phyloP scores from a whole-genome alignment of 2,888 invertebrate genomes.

The Drosophila recens region DNA sequence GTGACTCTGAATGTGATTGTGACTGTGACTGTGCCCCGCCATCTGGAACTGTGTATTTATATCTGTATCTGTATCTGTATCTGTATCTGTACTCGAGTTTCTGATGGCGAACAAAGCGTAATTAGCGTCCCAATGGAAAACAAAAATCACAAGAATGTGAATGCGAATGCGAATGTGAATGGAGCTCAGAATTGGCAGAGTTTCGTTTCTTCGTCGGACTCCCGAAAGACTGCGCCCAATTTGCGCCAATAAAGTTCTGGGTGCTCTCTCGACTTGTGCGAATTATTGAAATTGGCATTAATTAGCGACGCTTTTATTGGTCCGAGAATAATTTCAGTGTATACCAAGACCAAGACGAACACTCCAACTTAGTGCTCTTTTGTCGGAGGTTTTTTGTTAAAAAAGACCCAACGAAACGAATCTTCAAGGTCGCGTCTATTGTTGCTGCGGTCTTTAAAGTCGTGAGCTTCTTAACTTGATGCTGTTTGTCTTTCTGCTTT shows the following conservation, averaged over 20 bases:
- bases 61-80: too few species aligned
- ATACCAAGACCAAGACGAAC: conserved; percentile 1
- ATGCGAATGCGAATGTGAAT: conserved; percentile 49
- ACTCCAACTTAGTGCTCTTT: conserved; percentile 35
- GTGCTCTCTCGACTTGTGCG: conserved; percentile 46
- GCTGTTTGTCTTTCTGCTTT: conserved; percentile 59
- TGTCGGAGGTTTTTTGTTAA: conserved; percentile 10
- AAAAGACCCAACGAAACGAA: conserved; percentile 50
- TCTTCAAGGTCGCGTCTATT: conserved; percentile 74
- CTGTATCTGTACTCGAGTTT: conserved; percentile 28
- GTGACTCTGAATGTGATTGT: conserved; percentile 15
- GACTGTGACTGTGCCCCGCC: conserved; percentile 16
- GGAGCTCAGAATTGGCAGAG: conserved; percentile 36
- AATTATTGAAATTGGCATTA: conserved; percentile 76
- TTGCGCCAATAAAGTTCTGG: conserved; percentile 73
- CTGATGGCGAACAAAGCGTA: conserved; percentile 66
- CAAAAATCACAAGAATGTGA: conserved; percentile 38
- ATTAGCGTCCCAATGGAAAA: conserved; percentile 73
- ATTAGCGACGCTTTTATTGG: conserved; percentile 78
- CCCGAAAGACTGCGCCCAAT: conserved; percentile 50
- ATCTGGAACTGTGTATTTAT: conserved; percentile 30
- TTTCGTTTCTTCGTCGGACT: conserved; percentile 3
- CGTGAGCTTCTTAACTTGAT: conserved; percentile 75
- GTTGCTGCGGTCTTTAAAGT: conserved; percentile 51
- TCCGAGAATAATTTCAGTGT: conserved; percentile 37